phyloP scores from a whole-genome alignment of 2,113 vertebrate species.

The Junco hyemalis region DNA sequence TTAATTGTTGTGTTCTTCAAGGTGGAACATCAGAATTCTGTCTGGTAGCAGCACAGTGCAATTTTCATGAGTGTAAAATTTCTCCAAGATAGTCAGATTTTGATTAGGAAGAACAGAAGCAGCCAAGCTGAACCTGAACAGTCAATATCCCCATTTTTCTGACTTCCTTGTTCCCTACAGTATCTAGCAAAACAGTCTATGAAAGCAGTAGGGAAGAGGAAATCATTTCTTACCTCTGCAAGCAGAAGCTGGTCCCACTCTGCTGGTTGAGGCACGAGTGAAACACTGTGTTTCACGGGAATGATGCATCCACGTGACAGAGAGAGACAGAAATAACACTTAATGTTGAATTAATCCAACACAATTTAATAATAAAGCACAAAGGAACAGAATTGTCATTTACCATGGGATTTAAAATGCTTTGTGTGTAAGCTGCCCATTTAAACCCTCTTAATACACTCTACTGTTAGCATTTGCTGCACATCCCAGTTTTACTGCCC shows the following conservation, averaged over 20 bases:
- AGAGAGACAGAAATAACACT: slow-evolving; percentile 49
- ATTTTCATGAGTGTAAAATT: neutral
- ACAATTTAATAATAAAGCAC: slow-evolving; percentile 18
- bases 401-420: neutral
- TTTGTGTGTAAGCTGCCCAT: neutral
- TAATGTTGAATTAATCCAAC: slow-evolving; percentile 59
- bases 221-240: neutral
- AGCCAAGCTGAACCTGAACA: neutral
- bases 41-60: neutral
- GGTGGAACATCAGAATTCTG: neutral
- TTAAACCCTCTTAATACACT: neutral
- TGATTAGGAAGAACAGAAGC: neutral
- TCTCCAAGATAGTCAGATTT: neutral
- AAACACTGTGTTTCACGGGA: neutral
- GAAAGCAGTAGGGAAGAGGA: neutral
- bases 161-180: neutral
- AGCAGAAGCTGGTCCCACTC: neutral
- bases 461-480: neutral
- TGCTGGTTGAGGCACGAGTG: neutral
- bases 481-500: neutral
- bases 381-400: slow-evolving; percentile 18
- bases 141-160: neutral
- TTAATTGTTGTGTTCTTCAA: neutral
- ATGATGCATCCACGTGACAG: slow-evolving; percentile 4
- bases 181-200: neutral